Base-by-base conservation (phyloP, 2,113 vertebrate genomes). In the Aptenodytes patagonicus region DNA sequence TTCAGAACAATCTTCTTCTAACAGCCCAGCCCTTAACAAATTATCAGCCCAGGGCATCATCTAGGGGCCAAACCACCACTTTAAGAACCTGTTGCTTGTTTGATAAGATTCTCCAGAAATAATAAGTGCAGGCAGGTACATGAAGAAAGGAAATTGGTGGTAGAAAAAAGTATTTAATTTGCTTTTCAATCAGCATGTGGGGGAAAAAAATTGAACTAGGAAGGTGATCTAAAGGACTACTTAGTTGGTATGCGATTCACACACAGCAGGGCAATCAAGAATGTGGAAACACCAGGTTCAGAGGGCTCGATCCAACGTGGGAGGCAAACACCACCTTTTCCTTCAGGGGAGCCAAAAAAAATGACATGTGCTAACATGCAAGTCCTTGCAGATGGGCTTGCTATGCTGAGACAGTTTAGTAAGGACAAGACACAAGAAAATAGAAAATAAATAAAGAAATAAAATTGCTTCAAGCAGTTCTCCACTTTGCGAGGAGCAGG, bases 191-290 rank as follows among this genome's bases (percentile, higher is more conserved):
- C 79, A 83, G 79, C 34, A 16, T 15, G 34, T 29, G 52, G 22
- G 38, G 42, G 2, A 1, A 4, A 19, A 15, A 44, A 83, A 64
- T 4, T 40, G 83, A 89, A 58, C 46, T 62, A 21, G 17, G 92
- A 95, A 94, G 90, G 90, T 93, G 92, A 92, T 87, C 60, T 84
- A 87, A 90, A 94, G 94, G 92, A 82, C 79, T 86, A 3, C 62
- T 42, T 46, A 15, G 71, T 12, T 82, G 88, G 60, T 52, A 60
- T 87, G 83, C 8, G 0, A 75, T 64, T 83, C 90, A 83, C 83
- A 87, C 19, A 4, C 11, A 26, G 86, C 86, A 61, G 76, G 83
- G 80, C 83, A 78, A 78, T 47, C 71, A 66, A 57, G 93, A 86
- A 70, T 75, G 94, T 89, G 86, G 92, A 88, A 96, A 89, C 72